Evolutionary conservation across 2,797 vertebrate species (phyloP).

Genomic region (Erethizon dorsatum): DNA sequence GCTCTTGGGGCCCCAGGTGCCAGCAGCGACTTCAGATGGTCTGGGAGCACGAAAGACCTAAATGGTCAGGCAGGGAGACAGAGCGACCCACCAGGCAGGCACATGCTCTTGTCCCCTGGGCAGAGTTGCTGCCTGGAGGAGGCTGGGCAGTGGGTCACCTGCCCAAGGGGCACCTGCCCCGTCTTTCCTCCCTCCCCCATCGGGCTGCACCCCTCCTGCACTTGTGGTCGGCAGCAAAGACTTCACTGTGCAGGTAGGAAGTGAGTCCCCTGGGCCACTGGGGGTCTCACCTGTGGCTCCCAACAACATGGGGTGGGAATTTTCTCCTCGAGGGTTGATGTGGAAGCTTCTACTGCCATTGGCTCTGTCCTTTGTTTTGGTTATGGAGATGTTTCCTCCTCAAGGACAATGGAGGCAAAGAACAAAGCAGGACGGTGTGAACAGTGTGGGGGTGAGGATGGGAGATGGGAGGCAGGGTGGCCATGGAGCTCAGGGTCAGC

Average conservation of each 20-base stretch:
- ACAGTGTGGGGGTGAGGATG: too few species aligned
- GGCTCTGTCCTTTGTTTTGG: neutral
- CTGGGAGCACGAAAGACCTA: neutral
- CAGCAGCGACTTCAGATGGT: neutral
- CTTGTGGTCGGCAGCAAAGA: neutral
- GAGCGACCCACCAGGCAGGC: neutral
- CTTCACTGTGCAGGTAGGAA: too few species aligned
- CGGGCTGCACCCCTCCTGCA: neutral
- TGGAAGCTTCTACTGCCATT: neutral
- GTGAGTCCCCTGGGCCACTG: too few species aligned
- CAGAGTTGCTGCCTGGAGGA: neutral
- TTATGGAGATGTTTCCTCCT: neutral
- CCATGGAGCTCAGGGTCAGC: fast-evolving
- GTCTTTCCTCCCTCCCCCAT: neutral
- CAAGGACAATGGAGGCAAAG: too few species aligned
- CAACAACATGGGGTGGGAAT: too few species aligned
- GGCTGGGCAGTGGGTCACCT: neutral
- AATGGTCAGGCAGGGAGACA: neutral
- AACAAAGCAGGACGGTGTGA: too few species aligned
- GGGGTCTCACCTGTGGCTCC: too few species aligned
- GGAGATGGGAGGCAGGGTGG: neutral
- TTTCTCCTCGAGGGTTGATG: neutral
- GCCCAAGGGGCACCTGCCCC: neutral
- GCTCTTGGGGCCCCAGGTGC: neutral
- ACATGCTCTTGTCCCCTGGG: neutral